Evolutionary conservation across 2,797 vertebrate species (phyloP).

Genomic region (Pipistrellus pygmaeus): DNA sequence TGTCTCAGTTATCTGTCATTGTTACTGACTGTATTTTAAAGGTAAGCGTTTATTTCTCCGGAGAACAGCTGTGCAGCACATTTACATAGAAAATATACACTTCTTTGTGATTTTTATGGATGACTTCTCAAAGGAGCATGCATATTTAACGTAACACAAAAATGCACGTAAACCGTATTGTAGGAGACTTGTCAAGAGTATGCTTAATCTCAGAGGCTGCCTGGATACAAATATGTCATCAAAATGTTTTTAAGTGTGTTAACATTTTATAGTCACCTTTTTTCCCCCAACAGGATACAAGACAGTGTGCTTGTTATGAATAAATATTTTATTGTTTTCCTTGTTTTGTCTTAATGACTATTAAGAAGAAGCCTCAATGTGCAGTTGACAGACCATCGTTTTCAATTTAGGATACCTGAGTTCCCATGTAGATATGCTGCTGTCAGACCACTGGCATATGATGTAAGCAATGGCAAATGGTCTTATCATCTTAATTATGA

Average conservation of each 20-base stretch:
- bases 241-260: not conserved
- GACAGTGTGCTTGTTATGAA: not conserved
- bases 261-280: not conserved
- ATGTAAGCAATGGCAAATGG: not conserved
- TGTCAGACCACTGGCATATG: not conserved
- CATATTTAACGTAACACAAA: not conserved
- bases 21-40: constrained; percentile 50
- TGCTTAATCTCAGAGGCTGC: not conserved
- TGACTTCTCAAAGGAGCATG: not conserved
- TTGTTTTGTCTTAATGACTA: not conserved
- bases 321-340: not conserved
- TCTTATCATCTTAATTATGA: not conserved
- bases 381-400: rapidly evolving
- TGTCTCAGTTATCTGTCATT: constrained; percentile 61
- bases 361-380: not conserved
- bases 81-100: not conserved
- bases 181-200: not conserved
- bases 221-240: not conserved
- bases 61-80: constrained; percentile 3
- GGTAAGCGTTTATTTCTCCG: not conserved
- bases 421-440: not conserved
- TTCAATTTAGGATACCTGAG: not conserved
- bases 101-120: constrained; percentile 35
- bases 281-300: not conserved
- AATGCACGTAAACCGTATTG: not conserved